Conservation (phyloP, 2,113 vertebrate species). For the Bucco capensis region DNA sequence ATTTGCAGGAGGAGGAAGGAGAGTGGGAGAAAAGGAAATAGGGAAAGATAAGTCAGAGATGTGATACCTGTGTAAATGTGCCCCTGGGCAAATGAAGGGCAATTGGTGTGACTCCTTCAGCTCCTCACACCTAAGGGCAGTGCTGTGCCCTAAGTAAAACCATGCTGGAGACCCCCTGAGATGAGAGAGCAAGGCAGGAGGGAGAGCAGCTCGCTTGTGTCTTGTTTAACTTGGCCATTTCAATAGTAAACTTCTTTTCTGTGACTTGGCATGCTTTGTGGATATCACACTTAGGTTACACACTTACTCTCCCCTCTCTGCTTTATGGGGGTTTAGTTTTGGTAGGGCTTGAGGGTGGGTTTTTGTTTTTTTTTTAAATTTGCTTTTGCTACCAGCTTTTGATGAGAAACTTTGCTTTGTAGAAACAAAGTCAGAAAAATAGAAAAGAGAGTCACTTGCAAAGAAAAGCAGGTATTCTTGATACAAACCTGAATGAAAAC, state of each 20-base stretch:
- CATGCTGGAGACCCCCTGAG: neutral
- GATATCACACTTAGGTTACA: slow-evolving; percentile 46
- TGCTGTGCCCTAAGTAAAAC: slow-evolving; percentile 14
- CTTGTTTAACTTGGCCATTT: slow-evolving; percentile 65
- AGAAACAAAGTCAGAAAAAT: slow-evolving; percentile 51
- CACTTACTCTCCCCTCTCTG: neutral
- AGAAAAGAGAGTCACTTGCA: neutral
- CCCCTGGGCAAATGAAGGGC: slow-evolving; percentile 5
- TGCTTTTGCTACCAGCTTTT: neutral
- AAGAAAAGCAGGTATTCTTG: neutral
- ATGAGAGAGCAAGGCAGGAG: neutral
- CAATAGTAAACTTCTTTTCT: slow-evolving; percentile 29
- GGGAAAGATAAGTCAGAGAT: neutral
- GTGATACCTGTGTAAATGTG: neutral
- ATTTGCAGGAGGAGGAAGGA: neutral
- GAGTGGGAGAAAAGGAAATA: slow-evolving; percentile 33
- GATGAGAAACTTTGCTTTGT: slow-evolving; percentile 36
- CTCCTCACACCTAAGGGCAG: neutral
- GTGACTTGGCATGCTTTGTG: slow-evolving; percentile 61
- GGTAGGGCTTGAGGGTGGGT: neutral
- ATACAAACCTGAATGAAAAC: neutral
- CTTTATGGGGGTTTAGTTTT: slow-evolving; percentile 24
- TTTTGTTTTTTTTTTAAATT: slow-evolving; percentile 20
- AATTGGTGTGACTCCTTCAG: slow-evolving; percentile 42
- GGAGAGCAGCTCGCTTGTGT: neutral